Conservation (phyloP, 2,113 vertebrate genomes). For the Jaculus jaculus region DNA sequence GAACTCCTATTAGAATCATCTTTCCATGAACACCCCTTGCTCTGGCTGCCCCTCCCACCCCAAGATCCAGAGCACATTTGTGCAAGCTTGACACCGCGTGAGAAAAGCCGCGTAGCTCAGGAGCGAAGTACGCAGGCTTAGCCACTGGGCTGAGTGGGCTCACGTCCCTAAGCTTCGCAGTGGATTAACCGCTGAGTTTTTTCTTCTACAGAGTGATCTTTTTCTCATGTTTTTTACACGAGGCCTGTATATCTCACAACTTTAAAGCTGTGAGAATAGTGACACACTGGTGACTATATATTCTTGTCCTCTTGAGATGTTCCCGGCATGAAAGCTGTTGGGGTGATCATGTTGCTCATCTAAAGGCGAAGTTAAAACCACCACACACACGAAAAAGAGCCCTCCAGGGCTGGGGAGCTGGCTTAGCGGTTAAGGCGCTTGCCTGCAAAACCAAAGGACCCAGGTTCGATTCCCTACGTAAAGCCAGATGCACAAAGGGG, state of each 20-base stretch:
- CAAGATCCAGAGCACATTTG: not conserved
- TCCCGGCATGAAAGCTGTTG: not conserved
- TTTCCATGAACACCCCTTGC: not conserved
- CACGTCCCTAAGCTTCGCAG: not conserved
- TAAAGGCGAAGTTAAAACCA: not conserved
- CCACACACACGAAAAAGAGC: not conserved
- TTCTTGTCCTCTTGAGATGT: not conserved
- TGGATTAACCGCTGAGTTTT: not conserved
- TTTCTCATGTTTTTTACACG: not conserved
- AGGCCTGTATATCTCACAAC: conserved; percentile 34
- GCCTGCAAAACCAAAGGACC: too few relatives aligned
- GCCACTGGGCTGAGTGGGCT: not conserved
- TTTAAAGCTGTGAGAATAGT: conserved; percentile 39
- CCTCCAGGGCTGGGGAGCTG: too few relatives aligned
- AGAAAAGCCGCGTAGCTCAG: not conserved
- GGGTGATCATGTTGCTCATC: not conserved
- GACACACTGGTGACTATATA: not conserved
- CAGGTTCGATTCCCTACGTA: too few relatives aligned
- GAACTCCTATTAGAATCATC: not conserved
- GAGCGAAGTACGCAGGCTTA: not conserved
- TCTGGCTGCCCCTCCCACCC: not conserved
- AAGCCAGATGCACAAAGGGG: too few relatives aligned
- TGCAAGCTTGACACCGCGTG: not conserved
- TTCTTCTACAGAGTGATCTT: not conserved
- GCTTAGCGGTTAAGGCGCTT: too few relatives aligned